phyloP scores from a whole-genome alignment of 2,113 vertebrate species.

The Phaethornis superciliosus region DNA sequence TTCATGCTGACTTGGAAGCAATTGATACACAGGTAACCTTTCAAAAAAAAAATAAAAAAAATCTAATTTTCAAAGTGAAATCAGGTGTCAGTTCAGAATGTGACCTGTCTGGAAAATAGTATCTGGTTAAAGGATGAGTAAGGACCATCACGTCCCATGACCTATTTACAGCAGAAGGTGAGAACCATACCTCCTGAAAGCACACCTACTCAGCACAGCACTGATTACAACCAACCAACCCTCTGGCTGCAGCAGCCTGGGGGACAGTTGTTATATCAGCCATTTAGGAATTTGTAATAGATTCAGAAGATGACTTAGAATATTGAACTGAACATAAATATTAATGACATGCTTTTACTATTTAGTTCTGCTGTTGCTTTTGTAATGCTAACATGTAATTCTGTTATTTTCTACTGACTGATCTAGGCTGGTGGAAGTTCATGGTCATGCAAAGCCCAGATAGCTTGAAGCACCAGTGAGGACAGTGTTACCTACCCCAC shows the following conservation, averaged over 20 bases:
- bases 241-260: not conserved
- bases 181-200: not conserved
- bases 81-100: not conserved
- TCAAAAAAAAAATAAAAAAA: not conserved
- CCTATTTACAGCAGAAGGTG: not conserved
- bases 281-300: not conserved
- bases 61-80: conserved; percentile 19
- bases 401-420: not conserved
- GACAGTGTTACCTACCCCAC: not conserved
- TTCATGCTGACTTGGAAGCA: not conserved
- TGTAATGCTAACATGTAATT: not conserved
- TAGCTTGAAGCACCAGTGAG: fast-evolving
- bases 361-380: not conserved
- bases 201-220: not conserved
- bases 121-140: not conserved
- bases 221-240: not conserved
- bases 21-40: not conserved
- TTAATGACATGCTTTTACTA: not conserved
- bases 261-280: not conserved
- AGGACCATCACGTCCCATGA: not conserved
- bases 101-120: not conserved
- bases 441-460: not conserved
- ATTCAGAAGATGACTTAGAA: not conserved
- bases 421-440: not conserved
- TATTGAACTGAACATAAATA: not conserved